Percentiles rank a stretch among this genome's conserved stretches.
Conservation (phyloP, 35 echinoderm and acorn worm genomes). For the Heliocidaris erythrogramma region DNA sequence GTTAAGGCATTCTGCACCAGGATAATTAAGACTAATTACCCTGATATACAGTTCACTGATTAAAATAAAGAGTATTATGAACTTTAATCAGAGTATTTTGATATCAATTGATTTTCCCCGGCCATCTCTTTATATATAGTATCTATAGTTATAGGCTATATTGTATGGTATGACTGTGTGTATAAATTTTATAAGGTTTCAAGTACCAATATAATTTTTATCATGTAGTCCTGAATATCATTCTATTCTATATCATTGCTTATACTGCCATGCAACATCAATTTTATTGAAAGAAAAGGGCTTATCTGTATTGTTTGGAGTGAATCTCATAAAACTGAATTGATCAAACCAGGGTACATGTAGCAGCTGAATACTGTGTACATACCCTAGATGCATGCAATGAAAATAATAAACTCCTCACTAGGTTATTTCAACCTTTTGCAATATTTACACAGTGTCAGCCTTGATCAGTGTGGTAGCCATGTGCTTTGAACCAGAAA, state of each 20-base stretch:
- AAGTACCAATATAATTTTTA: background rate
- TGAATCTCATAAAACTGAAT: background rate
- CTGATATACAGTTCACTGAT: too few species aligned
- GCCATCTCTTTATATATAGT: too few species aligned
- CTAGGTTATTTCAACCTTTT: background rate
- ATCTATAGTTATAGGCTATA: too few species aligned
- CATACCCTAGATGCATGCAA: background rate
- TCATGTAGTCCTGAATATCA: background rate
- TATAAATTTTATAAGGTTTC: background rate
- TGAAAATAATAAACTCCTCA: background rate
- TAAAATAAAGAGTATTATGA: too few species aligned
- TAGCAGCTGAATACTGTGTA: background rate
- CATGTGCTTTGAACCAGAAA: constrained; percentile 2
- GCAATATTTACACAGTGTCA: background rate
- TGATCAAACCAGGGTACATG: background rate
- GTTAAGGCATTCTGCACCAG: too few species aligned
- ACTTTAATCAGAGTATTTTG: too few species aligned
- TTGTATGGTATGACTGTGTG: too few species aligned
- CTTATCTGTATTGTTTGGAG: background rate
- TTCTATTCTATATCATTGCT: background rate
- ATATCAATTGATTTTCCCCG: too few species aligned
- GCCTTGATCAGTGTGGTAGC: background rate
- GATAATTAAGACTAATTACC: too few species aligned
- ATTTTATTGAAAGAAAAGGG: background rate
- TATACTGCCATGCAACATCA: background rate